Evolutionary conservation across 2,888 invertebrate species (phyloP), one percentile per base, ranked within the genome.

Genomic region (Tanypteryx hageni): DNA sequence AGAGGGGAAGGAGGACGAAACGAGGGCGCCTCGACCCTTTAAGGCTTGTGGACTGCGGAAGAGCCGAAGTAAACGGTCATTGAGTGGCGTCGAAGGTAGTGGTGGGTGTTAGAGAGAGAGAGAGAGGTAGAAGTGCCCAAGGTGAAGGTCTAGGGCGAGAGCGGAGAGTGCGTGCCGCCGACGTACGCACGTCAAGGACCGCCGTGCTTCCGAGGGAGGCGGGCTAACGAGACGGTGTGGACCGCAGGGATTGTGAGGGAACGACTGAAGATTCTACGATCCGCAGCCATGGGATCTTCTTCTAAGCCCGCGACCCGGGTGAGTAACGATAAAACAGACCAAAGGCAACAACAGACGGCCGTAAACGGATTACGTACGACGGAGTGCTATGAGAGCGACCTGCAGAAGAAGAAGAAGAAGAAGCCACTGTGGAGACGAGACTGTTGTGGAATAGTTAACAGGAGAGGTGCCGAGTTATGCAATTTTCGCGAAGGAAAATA

Each of bases 41-140:
- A 89, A 89, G 89, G 89, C 89, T 86, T 64, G 86, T 86, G 86
- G 86, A 86, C 86, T 89, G 89, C 89, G 89, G 89, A 89, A 89
- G 89, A 89, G 44, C 44, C 44, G 89, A 61, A 64, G 89, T 89
- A 89, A 89, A 89, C 89, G 89, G 89, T 89, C 89, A 89, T 89
- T 89, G 89, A 68, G 89, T 64, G 89, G 31, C 61, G 64, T 18
- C 44, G 89, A 89, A 61, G 89, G 83, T 83, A 44, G 31, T 22
- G 13, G 89, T 89, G 64, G 86, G 86, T 89, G 89, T 44, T 44
- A 22, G 13, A n/a, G 64, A 89, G 86, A 61, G 86, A 16, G 22
- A 85, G n/a, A 22, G 58, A 18, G 86, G 61, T 14, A 86, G 59
- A 14, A 44, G 57, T 61, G 61, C 31, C 16, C 86, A 86, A 86